Percentiles rank a stretch among this genome's conserved stretches.
Conservation (phyloP, 2,888 invertebrate genomes). For the Trissolcus japonicus region DNA sequence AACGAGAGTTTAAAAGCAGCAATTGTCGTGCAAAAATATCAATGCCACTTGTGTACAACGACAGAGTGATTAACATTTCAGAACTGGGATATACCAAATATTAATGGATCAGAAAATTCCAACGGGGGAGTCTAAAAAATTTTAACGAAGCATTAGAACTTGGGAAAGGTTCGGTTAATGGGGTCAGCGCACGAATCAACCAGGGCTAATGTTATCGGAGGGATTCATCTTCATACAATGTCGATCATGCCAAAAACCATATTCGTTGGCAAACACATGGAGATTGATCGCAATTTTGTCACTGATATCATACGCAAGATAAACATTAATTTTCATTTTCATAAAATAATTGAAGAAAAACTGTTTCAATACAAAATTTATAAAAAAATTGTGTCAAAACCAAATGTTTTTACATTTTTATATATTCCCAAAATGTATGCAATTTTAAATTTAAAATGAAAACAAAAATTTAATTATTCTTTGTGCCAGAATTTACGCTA, state of each 20-base stretch:
- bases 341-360: too few relatives aligned
- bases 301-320: too few relatives aligned
- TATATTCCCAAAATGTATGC: too few relatives aligned
- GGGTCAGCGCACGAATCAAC: slow-evolving; percentile 53
- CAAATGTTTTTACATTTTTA: too few relatives aligned
- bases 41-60: background rate
- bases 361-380: too few relatives aligned
- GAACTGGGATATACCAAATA: background rate
- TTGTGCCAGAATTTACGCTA: too few relatives aligned
- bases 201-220: slow-evolving; percentile 44
- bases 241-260: slow-evolving; percentile 25
- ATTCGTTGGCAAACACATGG: too few relatives aligned
- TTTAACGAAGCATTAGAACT: slow-evolving; percentile 19
- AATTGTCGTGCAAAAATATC: slow-evolving; percentile 6
- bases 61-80: slow-evolving; percentile 12
- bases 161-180: slow-evolving; percentile 46
- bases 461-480: too few relatives aligned
- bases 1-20: slow-evolving; percentile 9
- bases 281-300: background rate
- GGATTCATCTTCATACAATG: slow-evolving; percentile 47
- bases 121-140: slow-evolving; percentile 19
- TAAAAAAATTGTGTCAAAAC: too few relatives aligned
- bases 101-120: background rate
- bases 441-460: too few relatives aligned
- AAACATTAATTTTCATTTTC: too few relatives aligned